Base-by-base conservation (phyloP, 2,888 invertebrate species). In the Periphyllus acericola region DNA sequence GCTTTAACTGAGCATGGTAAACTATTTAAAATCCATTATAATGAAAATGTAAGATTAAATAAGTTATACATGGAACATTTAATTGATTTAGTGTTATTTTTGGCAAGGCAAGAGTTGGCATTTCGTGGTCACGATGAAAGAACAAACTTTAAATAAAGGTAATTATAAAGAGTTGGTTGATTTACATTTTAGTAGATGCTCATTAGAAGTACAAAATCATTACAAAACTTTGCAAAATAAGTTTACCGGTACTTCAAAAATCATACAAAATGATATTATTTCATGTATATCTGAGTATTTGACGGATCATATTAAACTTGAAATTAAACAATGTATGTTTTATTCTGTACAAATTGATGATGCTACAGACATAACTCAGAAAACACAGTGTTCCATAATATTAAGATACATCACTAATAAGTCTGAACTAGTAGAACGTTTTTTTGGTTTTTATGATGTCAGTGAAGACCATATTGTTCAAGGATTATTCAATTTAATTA, bases 391-490 rank as follows among this genome's bases (percentile, higher is more conserved):
- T 68, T 83, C 72, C 3, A 36, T 83, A 5, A 83, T 83, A 14
- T 52, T 74, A 83, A 72, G 72, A 46, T 83, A 36, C 25, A 25
- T 83, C 1, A 83, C 90, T 86, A 83, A 60, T 21, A 40, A 71
- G 6, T 89, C 88, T 8, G 78, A 78, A 21, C 46, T 90, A 52
- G 81, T 85, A 46, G 90, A 90, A 80, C 71, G 90, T 11, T 90
- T 90, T 90, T 75, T 90, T 34, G 90, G 90, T 78, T 90, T 90
- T 89, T 81, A 90, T 89, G 89, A 90, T 81, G 89, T 90, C 11
- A 90, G 89, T n/a, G n/a, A n/a, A n/a, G n/a, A n/a, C n/a, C n/a
- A n/a, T n/a, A n/a, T n/a, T n/a, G n/a, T n/a, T n/a, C 89, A 34
- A 75, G 85, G 89, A 25, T 72, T 90, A n/a, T 90, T 89, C 85